Evolutionary conservation across 2,113 vertebrate genomes (phyloP).

Genomic region (Ageneiosus marmoratus): DNA sequence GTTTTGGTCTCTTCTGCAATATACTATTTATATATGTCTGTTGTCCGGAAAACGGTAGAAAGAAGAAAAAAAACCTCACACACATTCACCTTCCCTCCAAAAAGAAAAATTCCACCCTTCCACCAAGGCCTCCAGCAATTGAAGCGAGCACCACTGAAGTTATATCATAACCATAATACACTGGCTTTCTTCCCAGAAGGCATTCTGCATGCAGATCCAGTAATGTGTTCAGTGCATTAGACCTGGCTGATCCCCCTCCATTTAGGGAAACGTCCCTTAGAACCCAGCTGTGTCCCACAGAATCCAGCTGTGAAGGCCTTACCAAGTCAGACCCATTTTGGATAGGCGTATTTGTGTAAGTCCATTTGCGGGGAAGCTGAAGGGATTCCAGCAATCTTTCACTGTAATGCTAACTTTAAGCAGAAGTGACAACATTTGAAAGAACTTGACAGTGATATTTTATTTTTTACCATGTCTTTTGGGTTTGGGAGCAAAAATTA

Average conservation of each 20-base stretch:
- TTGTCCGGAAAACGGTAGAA: slow-evolving; percentile 10
- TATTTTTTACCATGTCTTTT: slow-evolving; percentile 12
- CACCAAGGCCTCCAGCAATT: slow-evolving; percentile 52
- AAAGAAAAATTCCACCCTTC: slow-evolving; percentile 41
- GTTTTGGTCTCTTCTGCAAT: not conserved
- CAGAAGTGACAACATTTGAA: slow-evolving; percentile 31
- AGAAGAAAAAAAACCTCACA: slow-evolving; percentile 5
- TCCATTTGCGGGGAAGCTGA: not conserved
- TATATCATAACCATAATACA: slow-evolving; percentile 64
- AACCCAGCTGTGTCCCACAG: slow-evolving; percentile 32
- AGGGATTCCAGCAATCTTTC: slow-evolving; percentile 10
- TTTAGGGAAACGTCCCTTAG: slow-evolving; percentile 27
- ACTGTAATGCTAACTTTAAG: not conserved
- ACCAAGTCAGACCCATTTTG: slow-evolving; percentile 21
- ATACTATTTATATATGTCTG: not conserved
- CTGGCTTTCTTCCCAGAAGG: slow-evolving; percentile 69
- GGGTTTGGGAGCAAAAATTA: not conserved
- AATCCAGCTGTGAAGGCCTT: slow-evolving; percentile 23
- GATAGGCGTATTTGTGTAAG: not conserved
- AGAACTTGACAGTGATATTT: slow-evolving; percentile 21
- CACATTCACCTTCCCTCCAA: not conserved
- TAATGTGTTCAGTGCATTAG: slow-evolving; percentile 29
- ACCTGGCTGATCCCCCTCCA: slow-evolving; percentile 32
- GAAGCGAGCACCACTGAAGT: slow-evolving; percentile 60
- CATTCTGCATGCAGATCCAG: slow-evolving; percentile 54